Evolutionary conservation across 2,797 vertebrate species (phyloP), one percentile per base, ranked within the genome.

Genomic region (Furcifer pardalis): DNA sequence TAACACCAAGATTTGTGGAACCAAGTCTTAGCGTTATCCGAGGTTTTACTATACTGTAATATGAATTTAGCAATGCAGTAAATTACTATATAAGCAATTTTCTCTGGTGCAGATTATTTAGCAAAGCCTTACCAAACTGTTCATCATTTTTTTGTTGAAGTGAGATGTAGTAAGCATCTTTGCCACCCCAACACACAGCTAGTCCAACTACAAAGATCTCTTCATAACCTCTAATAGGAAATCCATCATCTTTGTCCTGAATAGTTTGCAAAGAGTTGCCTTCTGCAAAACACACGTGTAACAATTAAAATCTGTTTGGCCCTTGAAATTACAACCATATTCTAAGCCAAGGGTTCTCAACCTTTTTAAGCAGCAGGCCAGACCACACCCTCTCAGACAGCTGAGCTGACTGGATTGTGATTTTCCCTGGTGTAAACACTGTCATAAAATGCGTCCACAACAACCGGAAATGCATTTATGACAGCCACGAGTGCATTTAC

Each of bases 171-270:
- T 98, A 99, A 25, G 98, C 97, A 93, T 99, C 99, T 94, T 96
- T 99, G 87, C 96, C 97, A 93, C 97, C 98, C 99, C 98, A 99
- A 91, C 98, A 99, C 27, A 99, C 95, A 49, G 98, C 97, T 84
- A 99, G 87, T 66, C 98, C 98, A 85, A 97, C 96, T 66, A 99
- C 90, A 82, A 97, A 89, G 73, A 96, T 87, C 62, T 96, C 97
- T 75, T 97, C 95, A 0, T 84, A 93, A 86, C 95, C 96, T 92
- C 92, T 97, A 81, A 98, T 79, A 82, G 96, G 96, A 93, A 99
- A 97, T 27, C 98, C 97, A 8, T 97, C 94, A 71, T 93, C 93
- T 81, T 87, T 91, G 84, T 81, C 3, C 71, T 60, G 77, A 30
- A 78, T 87, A 59, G 72, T 5, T 83, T 91, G 91, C 56, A 87